Conservation (phyloP, 2,113 vertebrate species). For the Platysteira castanea region DNA sequence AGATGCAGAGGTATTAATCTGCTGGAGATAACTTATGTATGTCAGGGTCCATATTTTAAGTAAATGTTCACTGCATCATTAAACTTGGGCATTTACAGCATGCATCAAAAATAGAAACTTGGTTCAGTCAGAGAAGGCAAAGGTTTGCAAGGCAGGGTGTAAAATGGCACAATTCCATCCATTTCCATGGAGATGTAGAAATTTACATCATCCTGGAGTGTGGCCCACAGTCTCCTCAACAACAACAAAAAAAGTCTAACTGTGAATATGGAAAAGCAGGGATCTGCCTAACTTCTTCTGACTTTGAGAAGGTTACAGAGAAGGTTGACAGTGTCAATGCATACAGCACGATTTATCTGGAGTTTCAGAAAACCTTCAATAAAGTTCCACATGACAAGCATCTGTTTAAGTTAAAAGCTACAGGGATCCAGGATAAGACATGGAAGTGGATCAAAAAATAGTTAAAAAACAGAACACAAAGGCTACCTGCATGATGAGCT, state of each 20-base stretch:
- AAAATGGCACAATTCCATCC: background rate
- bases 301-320: constrained; percentile 76
- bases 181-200: background rate
- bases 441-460: constrained; percentile 63
- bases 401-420: constrained; percentile 67
- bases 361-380: constrained; percentile 74
- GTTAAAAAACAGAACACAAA: constrained; percentile 28
- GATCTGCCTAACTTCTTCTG: constrained; percentile 65
- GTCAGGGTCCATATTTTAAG: constrained; percentile 69
- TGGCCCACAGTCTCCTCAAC: background rate
- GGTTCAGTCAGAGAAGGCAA: constrained; percentile 37
- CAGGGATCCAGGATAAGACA: constrained; percentile 35
- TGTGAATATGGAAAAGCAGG: background rate
- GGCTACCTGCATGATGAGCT: constrained; percentile 3
- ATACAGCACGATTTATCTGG: constrained; percentile 74
- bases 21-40: constrained; percentile 63
- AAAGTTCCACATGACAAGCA: constrained; percentile 76
- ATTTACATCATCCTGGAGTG: background rate
- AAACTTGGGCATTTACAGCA: constrained; percentile 66
- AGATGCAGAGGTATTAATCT: constrained; percentile 51
- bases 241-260: constrained; percentile 25
- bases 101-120: constrained; percentile 70
- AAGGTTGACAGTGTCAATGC: constrained; percentile 70
- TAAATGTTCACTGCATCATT: constrained; percentile 72
- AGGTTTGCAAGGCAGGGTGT: background rate